phyloP scores from a whole-genome alignment of 2,797 vertebrate genomes.

The Jordanella pulchra region DNA sequence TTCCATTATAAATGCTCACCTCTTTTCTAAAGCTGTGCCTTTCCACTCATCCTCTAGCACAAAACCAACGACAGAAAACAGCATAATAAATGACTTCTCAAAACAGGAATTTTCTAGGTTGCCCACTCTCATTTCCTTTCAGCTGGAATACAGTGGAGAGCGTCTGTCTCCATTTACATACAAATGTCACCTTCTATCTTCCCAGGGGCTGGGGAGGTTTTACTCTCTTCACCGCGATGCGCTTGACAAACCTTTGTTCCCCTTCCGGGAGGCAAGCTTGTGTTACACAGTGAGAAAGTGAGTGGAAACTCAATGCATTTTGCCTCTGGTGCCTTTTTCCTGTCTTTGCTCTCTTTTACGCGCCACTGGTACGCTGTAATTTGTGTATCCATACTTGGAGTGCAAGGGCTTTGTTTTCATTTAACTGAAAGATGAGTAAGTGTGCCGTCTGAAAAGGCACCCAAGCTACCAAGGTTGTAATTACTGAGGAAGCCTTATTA shows the following conservation, averaged over 20 bases:
- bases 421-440: conserved; percentile 54
- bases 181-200: conserved; percentile 73
- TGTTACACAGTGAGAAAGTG: conserved; percentile 61
- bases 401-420: conserved; percentile 60
- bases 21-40: conserved; percentile 5
- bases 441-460: conserved; percentile 52
- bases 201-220: conserved; percentile 57
- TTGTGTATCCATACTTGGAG: conserved; percentile 59
- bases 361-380: conserved; percentile 58
- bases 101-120: conserved; percentile 27
- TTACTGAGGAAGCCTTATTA: conserved; percentile 49
- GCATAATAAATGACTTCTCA: conserved; percentile 30
- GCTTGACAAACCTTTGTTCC: conserved; percentile 72
- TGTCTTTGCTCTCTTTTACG: conserved; percentile 58
- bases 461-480: conserved; percentile 53
- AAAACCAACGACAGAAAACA: conserved; percentile 38
- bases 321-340: conserved; percentile 60
- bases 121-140: conserved; percentile 56
- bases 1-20: background rate
- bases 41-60: conserved; percentile 7
- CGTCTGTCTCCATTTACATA: conserved; percentile 68
- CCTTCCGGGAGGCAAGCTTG: conserved; percentile 64
- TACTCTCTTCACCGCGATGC: conserved; percentile 58
- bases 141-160: conserved; percentile 51
- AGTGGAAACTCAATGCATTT: conserved; percentile 65